Conservation (phyloP, 2,113 vertebrate species). For the Anser brachyrhynchus region DNA sequence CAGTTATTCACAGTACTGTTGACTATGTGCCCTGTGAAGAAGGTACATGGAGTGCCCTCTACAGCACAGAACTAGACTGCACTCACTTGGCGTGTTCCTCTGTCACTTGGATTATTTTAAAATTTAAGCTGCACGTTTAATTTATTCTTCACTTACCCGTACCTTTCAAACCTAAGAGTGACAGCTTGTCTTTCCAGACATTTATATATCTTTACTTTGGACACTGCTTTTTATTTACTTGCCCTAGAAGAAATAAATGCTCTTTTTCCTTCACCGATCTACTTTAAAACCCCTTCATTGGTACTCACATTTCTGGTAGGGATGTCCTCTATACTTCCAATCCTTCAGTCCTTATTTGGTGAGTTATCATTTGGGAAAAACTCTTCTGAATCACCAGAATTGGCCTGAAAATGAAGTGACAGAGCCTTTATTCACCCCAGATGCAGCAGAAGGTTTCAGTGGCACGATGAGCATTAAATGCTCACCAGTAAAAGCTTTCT, state of each 20-base stretch:
- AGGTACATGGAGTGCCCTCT: not conserved
- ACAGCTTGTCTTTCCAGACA: not conserved
- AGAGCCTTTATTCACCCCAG: not conserved
- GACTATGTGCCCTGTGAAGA: not conserved
- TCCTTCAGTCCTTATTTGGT: not conserved
- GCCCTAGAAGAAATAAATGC: not conserved
- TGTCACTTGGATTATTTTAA: not conserved
- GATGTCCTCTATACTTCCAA: not conserved
- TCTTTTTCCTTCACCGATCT: not conserved
- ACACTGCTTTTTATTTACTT: not conserved
- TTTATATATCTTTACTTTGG: not conserved
- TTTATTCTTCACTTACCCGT: not conserved
- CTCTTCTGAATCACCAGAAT: not conserved
- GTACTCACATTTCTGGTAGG: not conserved
- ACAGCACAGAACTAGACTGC: not conserved
- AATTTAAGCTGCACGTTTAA: not conserved
- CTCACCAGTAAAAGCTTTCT: not conserved
- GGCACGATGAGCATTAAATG: not conserved
- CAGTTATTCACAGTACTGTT: not conserved
- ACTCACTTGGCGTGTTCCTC: not conserved
- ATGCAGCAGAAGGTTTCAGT: not conserved
- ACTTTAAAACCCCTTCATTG: fast-evolving
- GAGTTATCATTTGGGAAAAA: not conserved
- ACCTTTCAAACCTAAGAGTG: not conserved
- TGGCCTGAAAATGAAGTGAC: not conserved